These are phyloP conservation scores for Cistogaster globosa DNA, from an alignment of 2,888 invertebrate genomes.

Conservation along the genomic window DNA sequence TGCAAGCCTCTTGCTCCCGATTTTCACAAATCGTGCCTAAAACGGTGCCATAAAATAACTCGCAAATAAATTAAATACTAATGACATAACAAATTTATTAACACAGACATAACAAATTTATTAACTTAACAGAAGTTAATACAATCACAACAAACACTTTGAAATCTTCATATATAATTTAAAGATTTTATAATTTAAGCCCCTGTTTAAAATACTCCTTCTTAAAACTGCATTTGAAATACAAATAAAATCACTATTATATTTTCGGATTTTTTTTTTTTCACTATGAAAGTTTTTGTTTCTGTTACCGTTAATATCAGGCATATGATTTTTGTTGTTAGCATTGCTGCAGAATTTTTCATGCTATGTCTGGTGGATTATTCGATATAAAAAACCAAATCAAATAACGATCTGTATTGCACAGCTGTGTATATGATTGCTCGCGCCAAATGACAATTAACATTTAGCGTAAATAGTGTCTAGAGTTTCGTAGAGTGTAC, in stretches of 20 bases:
- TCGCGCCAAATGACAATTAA: conserved; percentile 71
- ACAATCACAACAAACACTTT: too few species aligned
- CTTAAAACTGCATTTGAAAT: conserved; percentile 25
- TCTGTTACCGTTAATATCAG: conserved; percentile 45
- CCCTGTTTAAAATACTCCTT: conserved; percentile 19
- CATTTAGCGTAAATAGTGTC: conserved; percentile 67
- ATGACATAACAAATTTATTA: too few species aligned
- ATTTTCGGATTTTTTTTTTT: conserved; percentile 29
- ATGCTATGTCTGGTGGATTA: conserved; percentile 16
- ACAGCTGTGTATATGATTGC: conserved; percentile 70
- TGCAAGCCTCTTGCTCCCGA: too few species aligned
- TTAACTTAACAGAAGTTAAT: too few species aligned
- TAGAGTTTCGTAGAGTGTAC: conserved; percentile 47
- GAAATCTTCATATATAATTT: background rate
- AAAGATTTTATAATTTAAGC: background rate
- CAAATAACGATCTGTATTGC: conserved; percentile 32
- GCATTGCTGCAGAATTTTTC: conserved; percentile 12
- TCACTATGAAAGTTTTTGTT: conserved; percentile 18
- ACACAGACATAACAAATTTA: too few species aligned
- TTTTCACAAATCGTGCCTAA: too few species aligned
- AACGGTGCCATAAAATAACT: too few species aligned
- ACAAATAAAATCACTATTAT: conserved; percentile 54
- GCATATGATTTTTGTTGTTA: conserved; percentile 42
- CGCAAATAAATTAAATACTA: too few species aligned
- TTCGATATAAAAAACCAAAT: conserved; percentile 13